Percentiles rank a stretch among this genome's conserved stretches.
phyloP scores from a whole-genome alignment of 1,140 invertebrate genomes.

The Eueides isabella region DNA sequence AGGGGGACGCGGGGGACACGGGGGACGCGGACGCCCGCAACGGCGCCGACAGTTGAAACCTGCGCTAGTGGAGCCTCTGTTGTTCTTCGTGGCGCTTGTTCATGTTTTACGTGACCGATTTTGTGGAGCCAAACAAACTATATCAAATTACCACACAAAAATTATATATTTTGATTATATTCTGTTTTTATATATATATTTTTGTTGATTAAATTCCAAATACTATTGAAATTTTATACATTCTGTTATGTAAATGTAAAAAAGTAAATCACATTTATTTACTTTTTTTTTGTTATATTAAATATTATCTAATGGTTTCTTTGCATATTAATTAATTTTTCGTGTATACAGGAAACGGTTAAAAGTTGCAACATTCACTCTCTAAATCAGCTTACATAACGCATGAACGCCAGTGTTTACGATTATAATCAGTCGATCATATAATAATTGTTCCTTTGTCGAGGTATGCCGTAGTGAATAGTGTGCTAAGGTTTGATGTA shows the following conservation, averaged over 20 bases:
- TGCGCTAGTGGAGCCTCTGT: background rate
- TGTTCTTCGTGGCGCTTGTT: background rate
- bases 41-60: conserved; percentile 38
- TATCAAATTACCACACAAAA: background rate
- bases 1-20: background rate
- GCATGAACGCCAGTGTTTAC: conserved; percentile 39
- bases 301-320: background rate
- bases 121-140: background rate
- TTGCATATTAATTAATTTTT: background rate
- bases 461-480: conserved; percentile 80
- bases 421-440: conserved; percentile 71
- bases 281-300: conserved; percentile 3
- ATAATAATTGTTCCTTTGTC: conserved; percentile 74
- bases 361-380: background rate
- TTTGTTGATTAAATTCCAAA: conserved; percentile 8
- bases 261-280: conserved; percentile 1
- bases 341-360: background rate
- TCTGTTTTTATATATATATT: background rate
- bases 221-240: conserved; percentile 4
- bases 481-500: conserved; percentile 82
- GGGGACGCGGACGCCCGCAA: conserved; percentile 32
- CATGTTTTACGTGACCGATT: conserved; percentile 11
- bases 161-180: background rate
- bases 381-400: conserved; percentile 10
- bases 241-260: background rate